Conservation (phyloP, 2,797 vertebrate genomes). For the Intellagama lesueurii region DNA sequence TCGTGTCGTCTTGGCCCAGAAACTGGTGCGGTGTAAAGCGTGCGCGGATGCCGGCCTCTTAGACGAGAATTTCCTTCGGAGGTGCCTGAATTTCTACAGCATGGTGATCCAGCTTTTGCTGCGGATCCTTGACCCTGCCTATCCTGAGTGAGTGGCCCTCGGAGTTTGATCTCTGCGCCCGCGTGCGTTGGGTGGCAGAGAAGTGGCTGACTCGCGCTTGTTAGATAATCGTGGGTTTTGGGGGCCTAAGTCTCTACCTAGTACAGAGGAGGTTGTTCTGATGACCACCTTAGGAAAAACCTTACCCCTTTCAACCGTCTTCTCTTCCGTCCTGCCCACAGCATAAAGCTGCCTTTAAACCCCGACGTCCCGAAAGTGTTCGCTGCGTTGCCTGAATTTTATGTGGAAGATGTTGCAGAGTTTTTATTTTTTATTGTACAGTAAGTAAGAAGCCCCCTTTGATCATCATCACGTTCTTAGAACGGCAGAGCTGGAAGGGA, state of each 20-base stretch:
- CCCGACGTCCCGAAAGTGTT: constrained; percentile 96
- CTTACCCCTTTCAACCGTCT: not conserved
- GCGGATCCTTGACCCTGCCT: constrained; percentile 93
- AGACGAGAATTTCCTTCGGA: constrained; percentile 95
- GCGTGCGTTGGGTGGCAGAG: too few species aligned
- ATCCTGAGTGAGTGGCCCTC: constrained; percentile 89
- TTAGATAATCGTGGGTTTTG: too few species aligned
- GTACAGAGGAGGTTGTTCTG: too few species aligned
- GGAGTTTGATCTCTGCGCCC: too few species aligned
- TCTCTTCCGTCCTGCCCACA: constrained; percentile 64
- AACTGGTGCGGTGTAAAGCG: constrained; percentile 98
- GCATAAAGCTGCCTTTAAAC: constrained; percentile 92
- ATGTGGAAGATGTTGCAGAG: constrained; percentile 98
- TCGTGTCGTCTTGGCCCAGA: constrained; percentile 80
- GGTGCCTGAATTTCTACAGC: constrained; percentile 98
- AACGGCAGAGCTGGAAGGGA: not conserved
- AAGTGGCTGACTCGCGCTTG: too few species aligned
- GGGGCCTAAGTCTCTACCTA: not conserved
- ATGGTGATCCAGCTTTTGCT: constrained; percentile 97
- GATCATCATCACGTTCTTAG: too few species aligned
- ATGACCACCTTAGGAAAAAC: too few species aligned
- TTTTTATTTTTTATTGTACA: constrained; percentile 99
- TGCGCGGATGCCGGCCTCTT: constrained; percentile 96
- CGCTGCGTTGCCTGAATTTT: constrained; percentile 97
- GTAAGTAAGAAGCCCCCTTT: constrained; percentile 82